A percentile compares a stretch with the other conserved stretches of the same genome.
These are phyloP conservation scores for Loxodonta africana DNA, from an alignment of 2,113 vertebrate species.

Conservation along the genomic window DNA sequence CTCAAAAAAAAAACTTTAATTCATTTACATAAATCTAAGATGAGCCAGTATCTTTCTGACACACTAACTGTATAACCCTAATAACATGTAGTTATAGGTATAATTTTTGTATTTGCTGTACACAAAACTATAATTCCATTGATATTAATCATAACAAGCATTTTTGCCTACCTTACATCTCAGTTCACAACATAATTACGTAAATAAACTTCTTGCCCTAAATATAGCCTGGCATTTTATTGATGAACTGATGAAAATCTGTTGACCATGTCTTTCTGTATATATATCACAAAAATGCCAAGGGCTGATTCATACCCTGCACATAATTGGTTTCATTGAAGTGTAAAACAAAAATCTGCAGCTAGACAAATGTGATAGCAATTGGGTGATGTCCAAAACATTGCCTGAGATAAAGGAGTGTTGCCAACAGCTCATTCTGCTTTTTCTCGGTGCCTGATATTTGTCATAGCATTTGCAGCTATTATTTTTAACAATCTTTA, in stretches of 20 bases:
- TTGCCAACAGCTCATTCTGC: conserved; percentile 71
- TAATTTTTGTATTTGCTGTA: not conserved
- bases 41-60: not conserved
- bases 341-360: conserved; percentile 50
- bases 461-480: conserved; percentile 74
- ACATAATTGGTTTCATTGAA: conserved; percentile 66
- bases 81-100: not conserved
- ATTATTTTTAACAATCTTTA: conserved; percentile 38
- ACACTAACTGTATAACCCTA: not conserved
- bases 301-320: conserved; percentile 51
- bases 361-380: conserved; percentile 65
- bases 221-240: not conserved
- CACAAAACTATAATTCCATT: not conserved
- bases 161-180: not conserved
- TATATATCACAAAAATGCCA: not conserved
- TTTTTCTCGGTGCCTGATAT: conserved; percentile 58
- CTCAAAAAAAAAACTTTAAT: not conserved
- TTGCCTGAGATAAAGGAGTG: conserved; percentile 63
- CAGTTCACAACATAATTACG: not conserved
- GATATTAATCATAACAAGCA: not conserved
- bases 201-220: not conserved
- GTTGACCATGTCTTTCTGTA: not conserved
- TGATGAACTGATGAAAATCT: conserved; percentile 35
- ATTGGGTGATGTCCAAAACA: conserved; percentile 57
- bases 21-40: not conserved